Conservation (phyloP, 2,888 invertebrate genomes). For the Fabriciana adippe region DNA sequence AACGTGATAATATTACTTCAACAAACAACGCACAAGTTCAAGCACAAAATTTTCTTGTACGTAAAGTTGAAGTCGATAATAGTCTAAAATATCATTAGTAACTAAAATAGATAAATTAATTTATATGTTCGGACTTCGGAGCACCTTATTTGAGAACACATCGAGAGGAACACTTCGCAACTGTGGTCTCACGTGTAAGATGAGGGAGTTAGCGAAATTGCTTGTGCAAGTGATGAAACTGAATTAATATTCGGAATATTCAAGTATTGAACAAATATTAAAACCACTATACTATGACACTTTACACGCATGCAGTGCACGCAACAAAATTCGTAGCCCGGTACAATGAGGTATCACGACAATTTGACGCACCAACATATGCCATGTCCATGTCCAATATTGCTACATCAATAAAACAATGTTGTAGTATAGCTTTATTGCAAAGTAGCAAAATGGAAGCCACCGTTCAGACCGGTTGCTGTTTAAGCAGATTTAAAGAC, state of each 20-base stretch:
- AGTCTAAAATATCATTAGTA: conserved; percentile 32
- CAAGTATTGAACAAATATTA: conserved; percentile 21
- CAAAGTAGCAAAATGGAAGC: conserved; percentile 26
- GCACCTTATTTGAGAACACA: conserved; percentile 35
- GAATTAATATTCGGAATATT: conserved; percentile 30
- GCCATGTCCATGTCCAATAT: conserved; percentile 43
- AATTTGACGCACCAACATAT: conserved; percentile 35
- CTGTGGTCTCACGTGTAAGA: conserved; percentile 40
- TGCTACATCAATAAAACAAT: conserved; percentile 39
- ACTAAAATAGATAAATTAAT: conserved; percentile 40
- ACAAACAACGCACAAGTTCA: conserved; percentile 23
- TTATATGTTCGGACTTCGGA: conserved; percentile 40
- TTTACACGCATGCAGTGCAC: too few relatives aligned
- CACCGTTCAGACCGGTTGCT: conserved; percentile 23
- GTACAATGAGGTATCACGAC: conserved; percentile 8
- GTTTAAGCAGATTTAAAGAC: conserved; percentile 31
- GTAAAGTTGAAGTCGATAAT: conserved; percentile 11
- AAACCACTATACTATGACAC: conserved; percentile 23
- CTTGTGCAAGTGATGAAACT: conserved; percentile 36
- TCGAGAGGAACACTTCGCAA: conserved; percentile 40
- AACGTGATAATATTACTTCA: conserved; percentile 9
- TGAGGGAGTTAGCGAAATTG: conserved; percentile 39
- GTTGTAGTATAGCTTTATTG: conserved; percentile 40
- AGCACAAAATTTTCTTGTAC: conserved; percentile 25
- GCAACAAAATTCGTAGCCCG: conserved; percentile 25